Evolutionary conservation across 2,113 vertebrate genomes (phyloP).

Genomic region (Sinocyclocheilus rhinocerous): DNA sequence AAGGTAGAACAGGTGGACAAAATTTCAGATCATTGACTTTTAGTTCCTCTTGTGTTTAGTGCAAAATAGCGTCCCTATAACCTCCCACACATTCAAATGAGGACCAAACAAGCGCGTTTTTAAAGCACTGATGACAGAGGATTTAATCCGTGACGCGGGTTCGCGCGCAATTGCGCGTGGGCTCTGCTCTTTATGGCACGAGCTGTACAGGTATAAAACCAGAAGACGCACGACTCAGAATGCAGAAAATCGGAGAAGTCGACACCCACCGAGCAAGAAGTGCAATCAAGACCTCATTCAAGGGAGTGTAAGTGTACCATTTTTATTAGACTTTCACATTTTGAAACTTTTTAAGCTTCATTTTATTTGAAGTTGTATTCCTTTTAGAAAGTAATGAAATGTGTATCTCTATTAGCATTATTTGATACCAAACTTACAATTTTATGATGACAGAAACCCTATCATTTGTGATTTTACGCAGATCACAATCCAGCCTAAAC

Average conservation of each 20-base stretch:
- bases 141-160: slow-evolving; percentile 34
- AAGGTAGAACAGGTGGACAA: background rate
- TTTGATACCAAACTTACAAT: too few species aligned
- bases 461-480: background rate
- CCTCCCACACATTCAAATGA: slow-evolving; percentile 24
- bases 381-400: background rate
- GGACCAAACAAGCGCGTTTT: slow-evolving; percentile 11
- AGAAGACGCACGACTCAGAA: slow-evolving; percentile 3
- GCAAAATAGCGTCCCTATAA: background rate
- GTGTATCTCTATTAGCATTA: background rate
- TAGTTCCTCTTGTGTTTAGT: background rate
- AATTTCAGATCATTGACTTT: background rate
- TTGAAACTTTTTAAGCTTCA: background rate
- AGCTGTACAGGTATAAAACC: slow-evolving; percentile 43
- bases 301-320: background rate
- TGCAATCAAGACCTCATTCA: slow-evolving; percentile 5
- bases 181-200: slow-evolving; percentile 21
- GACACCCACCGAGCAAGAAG: background rate
- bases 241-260: background rate
- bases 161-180: slow-evolving; percentile 21
- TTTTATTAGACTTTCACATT: background rate
- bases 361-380: background rate
- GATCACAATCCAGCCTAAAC: background rate
- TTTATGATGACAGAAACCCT: too few species aligned
- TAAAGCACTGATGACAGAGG: slow-evolving; percentile 10